Percentiles rank a stretch among this genome's conserved stretches.
These are phyloP conservation scores for Nomada lathburiana DNA, from an alignment of 2,888 invertebrate species.

Conservation along the genomic window DNA sequence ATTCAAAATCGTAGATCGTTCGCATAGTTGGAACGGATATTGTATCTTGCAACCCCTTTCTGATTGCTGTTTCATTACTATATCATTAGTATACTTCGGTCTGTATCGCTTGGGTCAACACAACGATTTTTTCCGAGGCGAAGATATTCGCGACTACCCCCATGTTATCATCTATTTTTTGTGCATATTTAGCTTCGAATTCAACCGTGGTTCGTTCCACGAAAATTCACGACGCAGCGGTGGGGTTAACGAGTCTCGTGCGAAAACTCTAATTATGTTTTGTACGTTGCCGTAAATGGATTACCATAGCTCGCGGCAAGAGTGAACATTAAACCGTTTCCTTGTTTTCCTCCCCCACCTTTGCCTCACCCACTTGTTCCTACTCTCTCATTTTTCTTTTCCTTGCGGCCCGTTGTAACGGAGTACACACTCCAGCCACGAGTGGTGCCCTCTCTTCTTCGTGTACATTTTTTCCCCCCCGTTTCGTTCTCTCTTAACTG, in stretches of 20 bases:
- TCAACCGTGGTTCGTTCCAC: background rate
- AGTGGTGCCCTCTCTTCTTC: constrained; percentile 48
- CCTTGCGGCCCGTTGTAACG: constrained; percentile 55
- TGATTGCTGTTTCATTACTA: background rate
- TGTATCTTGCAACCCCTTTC: no score
- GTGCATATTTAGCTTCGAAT: no score
- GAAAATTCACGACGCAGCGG: constrained; percentile 15
- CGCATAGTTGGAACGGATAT: no score
- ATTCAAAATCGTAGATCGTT: no score
- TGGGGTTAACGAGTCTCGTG: constrained; percentile 40
- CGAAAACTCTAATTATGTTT: constrained; percentile 52
- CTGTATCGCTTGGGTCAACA: background rate
- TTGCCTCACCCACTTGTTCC: background rate
- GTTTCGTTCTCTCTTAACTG: constrained; percentile 49
- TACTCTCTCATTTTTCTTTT: constrained; percentile 6
- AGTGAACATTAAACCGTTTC: constrained; percentile 48
- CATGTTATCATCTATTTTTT: background rate
- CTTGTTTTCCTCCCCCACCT: constrained; percentile 31
- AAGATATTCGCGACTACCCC: background rate
- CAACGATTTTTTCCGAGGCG: background rate
- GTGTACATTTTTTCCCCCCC: constrained; percentile 43
- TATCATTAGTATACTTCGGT: background rate
- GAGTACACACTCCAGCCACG: constrained; percentile 54
- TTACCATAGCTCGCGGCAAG: constrained; percentile 44
- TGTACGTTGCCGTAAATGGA: constrained; percentile 40